A percentile compares a stretch with the other conserved stretches of the same genome.
Evolutionary conservation across 2,888 invertebrate genomes (phyloP).

Genomic region (Sicus ferrugineus): DNA sequence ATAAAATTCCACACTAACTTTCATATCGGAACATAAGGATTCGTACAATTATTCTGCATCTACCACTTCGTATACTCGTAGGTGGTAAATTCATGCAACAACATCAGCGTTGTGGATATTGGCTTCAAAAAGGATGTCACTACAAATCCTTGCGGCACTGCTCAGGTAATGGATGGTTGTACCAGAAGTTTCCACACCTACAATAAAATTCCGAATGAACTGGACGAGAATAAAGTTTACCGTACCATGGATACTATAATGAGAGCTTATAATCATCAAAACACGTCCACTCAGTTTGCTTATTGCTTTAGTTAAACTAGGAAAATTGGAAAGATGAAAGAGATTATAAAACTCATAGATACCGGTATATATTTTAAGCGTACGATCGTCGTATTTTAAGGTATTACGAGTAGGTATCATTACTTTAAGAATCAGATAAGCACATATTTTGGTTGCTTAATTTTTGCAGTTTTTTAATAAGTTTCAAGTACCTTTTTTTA

Average conservation of each 20-base stretch:
- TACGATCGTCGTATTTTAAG: not conserved
- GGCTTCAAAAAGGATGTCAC: constrained; percentile 37
- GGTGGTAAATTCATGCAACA: constrained; percentile 48
- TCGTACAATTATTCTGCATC: too few species aligned
- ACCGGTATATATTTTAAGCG: constrained; percentile 8
- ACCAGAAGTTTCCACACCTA: constrained; percentile 47
- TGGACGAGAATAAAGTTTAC: constrained; percentile 50
- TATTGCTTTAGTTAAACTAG: constrained; percentile 50
- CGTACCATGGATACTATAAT: constrained; percentile 58
- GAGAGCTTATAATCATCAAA: constrained; percentile 58
- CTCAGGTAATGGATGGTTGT: constrained; percentile 36
- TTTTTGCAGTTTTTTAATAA: constrained; percentile 25
- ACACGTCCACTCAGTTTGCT: constrained; percentile 49
- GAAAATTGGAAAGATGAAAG: not conserved
- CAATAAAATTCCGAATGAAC: constrained; percentile 42
- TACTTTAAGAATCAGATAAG: not conserved
- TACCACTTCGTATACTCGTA: too few species aligned
- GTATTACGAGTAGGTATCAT: not conserved
- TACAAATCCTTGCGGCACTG: constrained; percentile 15
- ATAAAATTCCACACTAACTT: too few species aligned
- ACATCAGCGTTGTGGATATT: constrained; percentile 34
- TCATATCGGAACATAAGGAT: too few species aligned
- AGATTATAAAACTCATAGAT: not conserved
- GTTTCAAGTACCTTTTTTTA: too few species aligned
- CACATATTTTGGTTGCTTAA: constrained; percentile 8